phyloP scores from a whole-genome alignment of 2,888 invertebrate species.

The Tortrix viridana region DNA sequence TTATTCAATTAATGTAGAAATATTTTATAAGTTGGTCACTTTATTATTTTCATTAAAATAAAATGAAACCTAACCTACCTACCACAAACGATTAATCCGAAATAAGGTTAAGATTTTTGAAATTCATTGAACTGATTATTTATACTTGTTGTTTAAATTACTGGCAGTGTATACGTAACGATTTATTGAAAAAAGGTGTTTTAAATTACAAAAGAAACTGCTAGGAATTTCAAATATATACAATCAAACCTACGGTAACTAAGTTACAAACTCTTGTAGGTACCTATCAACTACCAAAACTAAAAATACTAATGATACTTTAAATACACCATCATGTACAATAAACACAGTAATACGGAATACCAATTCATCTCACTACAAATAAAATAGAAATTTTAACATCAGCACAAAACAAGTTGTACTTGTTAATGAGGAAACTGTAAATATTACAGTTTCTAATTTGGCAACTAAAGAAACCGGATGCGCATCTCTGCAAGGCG shows the following conservation, averaged over 20 bases:
- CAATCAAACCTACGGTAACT: constrained; percentile 36
- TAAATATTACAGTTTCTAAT: constrained; percentile 43
- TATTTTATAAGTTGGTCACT: constrained; percentile 19
- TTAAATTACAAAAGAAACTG: constrained; percentile 8
- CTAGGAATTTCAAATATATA: constrained; percentile 33
- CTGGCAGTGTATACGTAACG: constrained; percentile 33
- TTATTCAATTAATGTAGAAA: neutral
- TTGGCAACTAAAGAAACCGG: constrained; percentile 35
- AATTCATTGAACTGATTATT: neutral
- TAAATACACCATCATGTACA: constrained; percentile 17
- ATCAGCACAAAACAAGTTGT: constrained; percentile 36
- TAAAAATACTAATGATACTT: constrained; percentile 26
- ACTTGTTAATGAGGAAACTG: constrained; percentile 36
- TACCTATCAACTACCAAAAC: constrained; percentile 17
- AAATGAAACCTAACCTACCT: too few relatives aligned
- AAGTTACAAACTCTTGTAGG: constrained; percentile 24
- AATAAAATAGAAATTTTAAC: constrained; percentile 20
- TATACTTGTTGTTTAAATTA: constrained; percentile 10
- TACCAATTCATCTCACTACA: constrained; percentile 30
- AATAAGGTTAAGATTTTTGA: too few relatives aligned
- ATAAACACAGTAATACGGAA: constrained; percentile 15
- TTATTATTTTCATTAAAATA: neutral
- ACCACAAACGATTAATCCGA: too few relatives aligned
- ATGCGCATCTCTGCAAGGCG: constrained; percentile 9
- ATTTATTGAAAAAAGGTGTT: neutral